These are phyloP conservation scores for Epistrophella euchroma DNA, from an alignment of 2,888 invertebrate species.

Conservation along the genomic window DNA sequence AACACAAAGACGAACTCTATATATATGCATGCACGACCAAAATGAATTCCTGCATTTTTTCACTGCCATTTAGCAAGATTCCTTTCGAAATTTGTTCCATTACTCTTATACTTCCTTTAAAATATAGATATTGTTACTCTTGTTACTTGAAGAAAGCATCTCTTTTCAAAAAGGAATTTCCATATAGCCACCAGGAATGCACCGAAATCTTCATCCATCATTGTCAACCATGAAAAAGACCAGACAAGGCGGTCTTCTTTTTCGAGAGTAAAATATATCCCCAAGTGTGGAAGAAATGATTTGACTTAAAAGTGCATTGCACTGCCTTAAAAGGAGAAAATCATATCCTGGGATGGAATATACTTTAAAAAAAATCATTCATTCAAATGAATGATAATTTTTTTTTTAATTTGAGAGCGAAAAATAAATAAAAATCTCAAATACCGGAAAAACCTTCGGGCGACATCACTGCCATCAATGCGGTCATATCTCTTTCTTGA, in stretches of 20 bases:
- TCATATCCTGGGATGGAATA: background rate
- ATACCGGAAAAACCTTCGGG: background rate
- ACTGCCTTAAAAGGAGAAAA: constrained; percentile 1
- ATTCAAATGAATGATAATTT: constrained; percentile 26
- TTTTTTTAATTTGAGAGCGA: background rate
- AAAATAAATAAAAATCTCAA: background rate
- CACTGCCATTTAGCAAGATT: constrained; percentile 41
- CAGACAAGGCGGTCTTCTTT: constrained; percentile 56
- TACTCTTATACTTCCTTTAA: background rate
- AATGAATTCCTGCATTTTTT: constrained; percentile 39
- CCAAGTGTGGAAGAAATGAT: constrained; percentile 26
- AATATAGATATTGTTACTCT: background rate
- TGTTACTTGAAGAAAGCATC: constrained; percentile 22
- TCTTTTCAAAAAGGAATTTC: background rate
- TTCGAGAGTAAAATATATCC: constrained; percentile 42
- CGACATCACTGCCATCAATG: constrained; percentile 23
- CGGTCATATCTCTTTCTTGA: constrained; percentile 27
- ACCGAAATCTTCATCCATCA: constrained; percentile 73
- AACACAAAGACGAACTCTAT: constrained; percentile 41
- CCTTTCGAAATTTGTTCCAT: constrained; percentile 49
- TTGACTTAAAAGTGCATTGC: constrained; percentile 59
- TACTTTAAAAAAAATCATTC: constrained; percentile 7
- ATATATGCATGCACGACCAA: constrained; percentile 4
- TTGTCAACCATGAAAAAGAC: constrained; percentile 64
- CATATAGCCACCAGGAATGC: constrained; percentile 56